Evolutionary conservation across 1,140 invertebrate genomes (phyloP), one percentile per base, ranked within the genome.

Genomic region (Rhagoletis pomonella): DNA sequence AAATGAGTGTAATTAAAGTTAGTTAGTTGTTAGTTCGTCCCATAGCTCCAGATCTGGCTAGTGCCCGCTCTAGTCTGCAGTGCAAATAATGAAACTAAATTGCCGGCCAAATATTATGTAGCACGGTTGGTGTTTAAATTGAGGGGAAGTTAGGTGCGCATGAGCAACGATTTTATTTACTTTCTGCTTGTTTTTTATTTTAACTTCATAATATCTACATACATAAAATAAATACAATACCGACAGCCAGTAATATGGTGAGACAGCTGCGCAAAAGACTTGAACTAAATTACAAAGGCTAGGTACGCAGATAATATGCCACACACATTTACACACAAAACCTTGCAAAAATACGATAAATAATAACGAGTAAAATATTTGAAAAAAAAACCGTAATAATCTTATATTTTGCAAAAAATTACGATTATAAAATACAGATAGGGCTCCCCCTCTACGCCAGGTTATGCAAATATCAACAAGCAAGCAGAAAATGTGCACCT

Each of bases 1-100:
- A 86, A 29, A 86, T 86, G 60, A 86, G 85, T 86, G 62, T 86
- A 86, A 86, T 86, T 86, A 59, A 86, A 47, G 17, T 86, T 58
- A 50, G 81, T 19, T 29, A 42, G 44, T 59, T 85, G 85, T 62
- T 59, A 19, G 85, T 58, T 67, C 64, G 7, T 4, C 10, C 4
- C 39, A 4, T 4, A 7, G 73, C 2, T 6, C 14, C n/a, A 81
- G 55, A 9, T n/a, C 10, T 47, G 47, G 42, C 14, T 44, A 29
- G 29, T 29, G 67, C 39, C 64, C 2, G 19, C 42, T 14, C 14
- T 44, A 5, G 12, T 55, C 39, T 73, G 67, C 67, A 6, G 73
- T 81, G 73, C 73, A 81, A 81, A 81, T 55, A 81, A 81, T 81
- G 73, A 17, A 81, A 81, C 47, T 55, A 81, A 81, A 81, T 81